Base-by-base conservation (phyloP, 2,888 invertebrate species). In the Actias luna region DNA sequence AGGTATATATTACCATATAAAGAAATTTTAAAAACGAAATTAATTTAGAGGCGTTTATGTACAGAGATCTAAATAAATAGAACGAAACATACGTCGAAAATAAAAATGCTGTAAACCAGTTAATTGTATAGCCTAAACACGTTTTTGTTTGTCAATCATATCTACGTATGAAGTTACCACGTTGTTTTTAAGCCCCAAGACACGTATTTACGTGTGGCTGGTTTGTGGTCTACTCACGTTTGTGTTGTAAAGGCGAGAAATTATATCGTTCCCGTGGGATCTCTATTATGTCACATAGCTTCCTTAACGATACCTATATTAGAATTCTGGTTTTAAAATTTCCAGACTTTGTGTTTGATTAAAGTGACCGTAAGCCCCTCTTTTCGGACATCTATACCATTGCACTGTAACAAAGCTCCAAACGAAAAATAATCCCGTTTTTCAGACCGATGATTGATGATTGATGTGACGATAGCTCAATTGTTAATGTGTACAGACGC, bases 201-300 rank as follows among this genome's bases (percentile, higher is more conserved):
- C 5, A 55, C 55, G 55, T 55, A 55, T 27, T 29, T 29, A 55
- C 55, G 55, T 55, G 55, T 55, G 29, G 29, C 18, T 29, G n/a
- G n/a, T 55, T 55, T 55, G 55, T 55, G 29, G 29, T 55, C 55
- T 55, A 7, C 27, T 55, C 55, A 55, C 55, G 55, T 55, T 1
- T 29, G 27, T 8, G 7, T 55, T 29, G 29, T 8, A 55, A 27
- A 29, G 16, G n/a, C 29, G 3, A n/a, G 55, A n/a, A 55, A 27
- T 27, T 29, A 50, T 52, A 12, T 55, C 18, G 4, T 55, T 55
- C 55, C 55, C 55, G 55, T 55, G 55, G 55, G 55, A 55, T n/a
- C n/a, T 29, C 29, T 55, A 14, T 55, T 27, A 29, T 29, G 16
- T 55, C 55, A 29, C 55, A 7, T 55, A 7, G n/a, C 16, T n/a